Conservation (phyloP, 2,113 vertebrate species). For the Sorex fumeus region DNA sequence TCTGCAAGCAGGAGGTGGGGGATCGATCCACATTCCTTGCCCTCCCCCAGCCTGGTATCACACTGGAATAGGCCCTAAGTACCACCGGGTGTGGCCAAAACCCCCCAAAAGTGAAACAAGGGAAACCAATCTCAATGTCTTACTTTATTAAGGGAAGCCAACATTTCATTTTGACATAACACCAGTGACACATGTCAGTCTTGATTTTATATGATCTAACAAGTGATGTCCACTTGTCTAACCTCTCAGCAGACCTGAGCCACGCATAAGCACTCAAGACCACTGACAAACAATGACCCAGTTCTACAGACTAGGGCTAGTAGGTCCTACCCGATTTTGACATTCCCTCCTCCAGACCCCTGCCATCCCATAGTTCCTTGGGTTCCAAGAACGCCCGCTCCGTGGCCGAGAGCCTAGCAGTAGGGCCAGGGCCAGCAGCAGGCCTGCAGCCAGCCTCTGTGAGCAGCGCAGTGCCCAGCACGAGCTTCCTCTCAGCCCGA, state of each 20-base stretch:
- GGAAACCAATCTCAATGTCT: not conserved
- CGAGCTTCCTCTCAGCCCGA: not conserved
- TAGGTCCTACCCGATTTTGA: not conserved
- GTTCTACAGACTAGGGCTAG: not conserved
- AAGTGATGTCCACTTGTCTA: not conserved
- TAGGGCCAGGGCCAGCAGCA: not conserved
- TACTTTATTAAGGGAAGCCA: not conserved
- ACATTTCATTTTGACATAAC: conserved; percentile 4
- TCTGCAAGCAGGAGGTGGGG: no score
- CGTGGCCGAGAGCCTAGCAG: not conserved
- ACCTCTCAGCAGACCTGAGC: not conserved
- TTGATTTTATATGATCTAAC: not conserved
- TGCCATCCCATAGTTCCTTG: not conserved
- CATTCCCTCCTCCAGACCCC: not conserved
- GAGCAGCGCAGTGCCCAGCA: no score
- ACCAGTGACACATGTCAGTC: not conserved
- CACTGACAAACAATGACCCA: not conserved
- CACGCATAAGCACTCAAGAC: not conserved
- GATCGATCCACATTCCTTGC: no score
- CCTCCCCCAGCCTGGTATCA: no score
- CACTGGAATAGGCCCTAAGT: no score
- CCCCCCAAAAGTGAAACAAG: not conserved
- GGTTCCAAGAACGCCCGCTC: not conserved
- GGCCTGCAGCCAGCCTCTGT: no score
- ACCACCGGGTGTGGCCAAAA: no score